Percentiles rank a stretch among this genome's conserved stretches.
Evolutionary conservation across 2,888 invertebrate species (phyloP).

Genomic region (Melangyna quadrimaculata): DNA sequence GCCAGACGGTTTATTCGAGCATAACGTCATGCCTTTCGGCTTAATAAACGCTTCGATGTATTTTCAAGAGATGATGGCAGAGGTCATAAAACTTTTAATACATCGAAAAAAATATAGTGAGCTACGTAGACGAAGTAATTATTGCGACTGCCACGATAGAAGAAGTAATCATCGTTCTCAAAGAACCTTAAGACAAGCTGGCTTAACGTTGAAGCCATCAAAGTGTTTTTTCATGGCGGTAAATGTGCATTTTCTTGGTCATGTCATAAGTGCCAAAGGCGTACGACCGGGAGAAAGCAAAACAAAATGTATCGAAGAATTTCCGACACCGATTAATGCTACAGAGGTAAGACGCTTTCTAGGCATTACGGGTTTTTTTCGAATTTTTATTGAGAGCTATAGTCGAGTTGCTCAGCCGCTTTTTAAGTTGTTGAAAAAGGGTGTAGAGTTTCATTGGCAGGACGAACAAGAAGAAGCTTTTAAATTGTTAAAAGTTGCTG

Average conservation of each 20-base stretch:
- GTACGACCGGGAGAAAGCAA: constrained; percentile 57
- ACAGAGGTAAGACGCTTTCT: too few species aligned
- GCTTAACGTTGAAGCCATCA: background rate
- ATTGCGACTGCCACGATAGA: background rate
- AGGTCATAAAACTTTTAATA: background rate
- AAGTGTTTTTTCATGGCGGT: too few species aligned
- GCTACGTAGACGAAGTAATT: background rate
- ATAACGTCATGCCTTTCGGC: too few species aligned
- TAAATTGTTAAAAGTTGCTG: too few species aligned
- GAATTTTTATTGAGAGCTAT: too few species aligned
- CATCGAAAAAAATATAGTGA: background rate
- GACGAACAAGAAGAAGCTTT: too few species aligned
- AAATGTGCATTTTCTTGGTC: constrained; percentile 55
- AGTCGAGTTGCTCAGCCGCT: background rate
- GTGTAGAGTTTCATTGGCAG: background rate
- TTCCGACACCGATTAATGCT: constrained; percentile 3
- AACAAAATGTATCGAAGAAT: constrained; percentile 44
- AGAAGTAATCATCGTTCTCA: too few species aligned
- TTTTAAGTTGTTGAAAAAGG: background rate
- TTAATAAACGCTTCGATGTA: too few species aligned
- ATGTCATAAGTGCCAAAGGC: constrained; percentile 29
- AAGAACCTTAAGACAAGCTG: constrained; percentile 6
- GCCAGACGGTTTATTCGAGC: background rate
- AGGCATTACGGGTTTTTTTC: too few species aligned
- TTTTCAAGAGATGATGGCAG: constrained; percentile 72